These are phyloP conservation scores for Podarcis raffonei DNA, from an alignment of 2,113 vertebrate species.

Conservation along the genomic window DNA sequence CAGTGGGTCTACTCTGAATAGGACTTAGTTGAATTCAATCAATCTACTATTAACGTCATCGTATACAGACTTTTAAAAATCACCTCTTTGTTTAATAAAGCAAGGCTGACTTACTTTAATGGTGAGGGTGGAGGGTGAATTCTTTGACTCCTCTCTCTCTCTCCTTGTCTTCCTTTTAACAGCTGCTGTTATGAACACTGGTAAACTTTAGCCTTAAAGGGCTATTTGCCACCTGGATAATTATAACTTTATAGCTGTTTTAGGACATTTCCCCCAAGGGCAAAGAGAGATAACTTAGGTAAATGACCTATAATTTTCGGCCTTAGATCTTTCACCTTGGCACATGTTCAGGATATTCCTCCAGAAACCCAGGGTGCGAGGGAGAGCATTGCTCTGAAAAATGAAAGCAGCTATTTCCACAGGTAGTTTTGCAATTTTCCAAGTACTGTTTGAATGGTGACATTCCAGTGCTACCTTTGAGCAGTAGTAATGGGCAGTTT, in stretches of 20 bases:
- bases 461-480: not conserved
- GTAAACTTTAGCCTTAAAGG: constrained; percentile 51
- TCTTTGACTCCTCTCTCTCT: not conserved
- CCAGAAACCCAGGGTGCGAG: not conserved
- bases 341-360: constrained; percentile 44
- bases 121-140: constrained; percentile 1
- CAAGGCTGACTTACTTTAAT: constrained; percentile 30
- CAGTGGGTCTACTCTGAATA: too few relatives aligned
- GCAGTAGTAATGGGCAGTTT: not conserved
- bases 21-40: too few relatives aligned
- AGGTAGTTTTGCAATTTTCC: constrained; percentile 32
- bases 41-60: not conserved
- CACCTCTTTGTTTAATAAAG: constrained; percentile 25
- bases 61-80: constrained; percentile 7
- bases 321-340: constrained; percentile 58
- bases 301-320: constrained; percentile 68
- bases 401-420: constrained; percentile 30
- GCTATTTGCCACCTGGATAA: constrained; percentile 65
- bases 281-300: constrained; percentile 52
- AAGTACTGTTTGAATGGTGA: constrained; percentile 30
- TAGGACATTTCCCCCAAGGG: constrained; percentile 53
- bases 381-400: constrained; percentile 35
- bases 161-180: not conserved
- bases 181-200: constrained; percentile 12
- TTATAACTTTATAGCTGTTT: constrained; percentile 50